These are phyloP conservation scores for Trachymyrmex cornetzi DNA, from an alignment of 1,140 invertebrate species.

Conservation along the genomic window DNA sequence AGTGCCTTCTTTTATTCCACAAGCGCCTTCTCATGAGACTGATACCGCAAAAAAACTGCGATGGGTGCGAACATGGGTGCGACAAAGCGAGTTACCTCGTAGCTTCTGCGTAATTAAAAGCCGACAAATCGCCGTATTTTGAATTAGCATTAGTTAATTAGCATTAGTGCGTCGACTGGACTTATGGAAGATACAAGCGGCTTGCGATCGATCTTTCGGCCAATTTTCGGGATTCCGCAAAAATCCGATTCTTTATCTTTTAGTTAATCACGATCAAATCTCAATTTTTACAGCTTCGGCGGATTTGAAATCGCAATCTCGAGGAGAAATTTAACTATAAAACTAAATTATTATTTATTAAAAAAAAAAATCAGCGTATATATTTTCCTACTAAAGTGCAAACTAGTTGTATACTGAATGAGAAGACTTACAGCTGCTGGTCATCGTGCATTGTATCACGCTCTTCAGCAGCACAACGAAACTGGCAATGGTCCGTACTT, in stretches of 20 bases:
- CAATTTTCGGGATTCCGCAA: not conserved
- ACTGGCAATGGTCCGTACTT: not conserved
- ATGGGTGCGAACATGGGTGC: constrained; percentile 70
- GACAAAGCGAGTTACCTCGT: constrained; percentile 84
- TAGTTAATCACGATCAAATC: not conserved
- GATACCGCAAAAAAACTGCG: constrained; percentile 81
- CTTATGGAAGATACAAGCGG: constrained; percentile 7
- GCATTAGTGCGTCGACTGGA: constrained; percentile 78
- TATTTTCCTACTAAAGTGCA: constrained; percentile 63
- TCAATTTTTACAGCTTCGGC: not conserved
- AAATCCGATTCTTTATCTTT: not conserved
- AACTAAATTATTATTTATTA: constrained; percentile 53
- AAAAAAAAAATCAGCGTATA: constrained; percentile 27
- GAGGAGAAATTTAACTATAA: not conserved
- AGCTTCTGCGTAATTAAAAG: constrained; percentile 80
- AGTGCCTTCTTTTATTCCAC: constrained; percentile 57
- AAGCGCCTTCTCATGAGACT: constrained; percentile 82
- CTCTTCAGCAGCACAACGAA: not conserved
- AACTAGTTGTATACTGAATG: constrained; percentile 66
- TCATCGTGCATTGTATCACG: not conserved
- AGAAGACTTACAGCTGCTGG: constrained; percentile 6
- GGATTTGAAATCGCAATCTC: not conserved
- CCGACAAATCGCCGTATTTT: constrained; percentile 68
- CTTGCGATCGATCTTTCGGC: not conserved
- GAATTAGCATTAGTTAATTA: constrained; percentile 77